Base-by-base conservation (phyloP, 2,113 vertebrate species). In the Hucho hucho region DNA sequence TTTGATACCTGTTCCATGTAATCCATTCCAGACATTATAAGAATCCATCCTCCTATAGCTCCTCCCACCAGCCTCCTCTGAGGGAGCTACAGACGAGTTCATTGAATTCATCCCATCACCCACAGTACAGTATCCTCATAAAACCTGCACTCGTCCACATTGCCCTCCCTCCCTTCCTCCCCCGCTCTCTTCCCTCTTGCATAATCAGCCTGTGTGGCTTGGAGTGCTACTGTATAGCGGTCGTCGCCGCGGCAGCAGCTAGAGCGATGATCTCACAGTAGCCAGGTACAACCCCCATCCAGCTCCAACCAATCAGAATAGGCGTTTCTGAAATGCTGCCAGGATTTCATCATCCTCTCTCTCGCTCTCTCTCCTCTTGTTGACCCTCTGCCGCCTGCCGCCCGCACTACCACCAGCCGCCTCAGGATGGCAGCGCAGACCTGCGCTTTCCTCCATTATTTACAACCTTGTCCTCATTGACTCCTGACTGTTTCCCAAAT, bases 251-350 rank as follows among this genome's bases (percentile, higher is more conserved):
- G 46, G 79, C 64, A 75, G 87, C 75, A 32, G 89, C 49, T 5
- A 53, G 32, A 56, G 29, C 49, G 46, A 70, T 89, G 89, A 90
- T 84, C 88, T 91, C 90, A 90, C 86, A 87, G 84, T 73, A 37
- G 72, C 82, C 32, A 64, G 37, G 58, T 83, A 78, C 87, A 87
- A 69, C 89, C 90, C 49, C 49, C 86, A 78, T 83, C 61, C 63
- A 25, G 47, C 56, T 63, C n/a, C 6, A 66, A 53, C 83, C 76
- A 56, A 72, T 73, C 76, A 53, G 49, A 53, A 81, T 77, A 88
- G 79, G 81, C 87, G 76, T 92, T 92, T 86, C 89, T 89, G 87
- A 89, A 92, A 91, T 87, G 81, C 87, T 77, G 85, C 88, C 90
- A 88, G 87, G 88, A 89, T 92, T 92, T 92, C 87, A 89, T 91